phyloP scores from a whole-genome alignment of 2,888 invertebrate genomes.

The Exocentrus adspersus region DNA sequence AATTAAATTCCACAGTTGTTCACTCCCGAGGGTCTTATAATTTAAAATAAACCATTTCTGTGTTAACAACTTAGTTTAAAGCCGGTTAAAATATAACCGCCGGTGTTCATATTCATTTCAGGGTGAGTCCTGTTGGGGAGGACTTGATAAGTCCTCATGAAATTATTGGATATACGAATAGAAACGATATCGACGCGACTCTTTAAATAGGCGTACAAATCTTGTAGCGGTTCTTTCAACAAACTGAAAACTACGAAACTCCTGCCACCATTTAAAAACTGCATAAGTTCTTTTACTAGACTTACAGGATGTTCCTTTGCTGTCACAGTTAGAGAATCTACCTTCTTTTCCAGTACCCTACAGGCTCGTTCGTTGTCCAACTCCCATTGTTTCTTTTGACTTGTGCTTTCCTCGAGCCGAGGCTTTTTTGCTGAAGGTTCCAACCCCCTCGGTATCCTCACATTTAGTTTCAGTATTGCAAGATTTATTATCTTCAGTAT shows the following conservation, averaged over 20 bases:
- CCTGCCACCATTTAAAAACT: conserved; percentile 82
- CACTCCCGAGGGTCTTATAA: background rate
- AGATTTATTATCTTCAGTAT: background rate
- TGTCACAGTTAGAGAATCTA: conserved; percentile 81
- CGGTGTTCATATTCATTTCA: conserved; percentile 88
- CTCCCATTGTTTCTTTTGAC: conserved; percentile 67
- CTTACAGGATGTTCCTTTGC: conserved; percentile 88
- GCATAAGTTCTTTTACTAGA: conserved; percentile 77
- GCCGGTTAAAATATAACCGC: conserved; percentile 90
- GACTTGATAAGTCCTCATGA: conserved; percentile 91
- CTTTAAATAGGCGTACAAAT: conserved; percentile 83
- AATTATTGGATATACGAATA: conserved; percentile 84
- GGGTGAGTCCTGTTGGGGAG: conserved; percentile 94
- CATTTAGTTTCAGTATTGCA: background rate
- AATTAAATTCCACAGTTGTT: too few species aligned
- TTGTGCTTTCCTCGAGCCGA: conserved; percentile 31
- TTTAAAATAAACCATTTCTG: background rate
- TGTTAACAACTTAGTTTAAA: conserved; percentile 57
- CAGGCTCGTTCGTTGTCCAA: conserved; percentile 75
- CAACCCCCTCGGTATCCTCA: background rate
- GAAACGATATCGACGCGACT: conserved; percentile 76
- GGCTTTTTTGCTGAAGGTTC: conserved; percentile 33
- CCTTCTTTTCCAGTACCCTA: conserved; percentile 70
- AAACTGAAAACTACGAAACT: conserved; percentile 87
- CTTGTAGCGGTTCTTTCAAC: conserved; percentile 84